Evolutionary conservation across 1,140 invertebrate genomes (phyloP).

Genomic region (Trichoplusia ni): DNA sequence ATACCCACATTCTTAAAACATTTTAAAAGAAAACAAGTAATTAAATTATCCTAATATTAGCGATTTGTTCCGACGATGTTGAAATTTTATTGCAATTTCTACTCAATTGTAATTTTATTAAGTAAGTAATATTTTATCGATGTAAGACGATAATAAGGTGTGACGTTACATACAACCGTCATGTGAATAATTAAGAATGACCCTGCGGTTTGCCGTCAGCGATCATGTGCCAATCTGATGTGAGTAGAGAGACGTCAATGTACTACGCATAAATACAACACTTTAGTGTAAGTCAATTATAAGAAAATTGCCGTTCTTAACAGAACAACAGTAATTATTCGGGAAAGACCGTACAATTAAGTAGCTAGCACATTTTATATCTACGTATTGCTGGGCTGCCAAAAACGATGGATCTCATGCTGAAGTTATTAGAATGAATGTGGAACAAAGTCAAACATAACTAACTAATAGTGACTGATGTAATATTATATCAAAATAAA

Average conservation of each 20-base stretch:
- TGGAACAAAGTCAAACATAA: background rate
- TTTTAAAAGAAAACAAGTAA: background rate
- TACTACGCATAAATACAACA: background rate
- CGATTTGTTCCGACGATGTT: conserved; percentile 10
- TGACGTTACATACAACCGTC: conserved; percentile 3
- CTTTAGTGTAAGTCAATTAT: background rate
- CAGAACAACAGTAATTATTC: no score
- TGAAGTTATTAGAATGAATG: no score
- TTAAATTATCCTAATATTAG: conserved; percentile 18
- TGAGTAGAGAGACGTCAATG: conserved; percentile 14
- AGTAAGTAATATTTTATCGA: conserved; percentile 6
- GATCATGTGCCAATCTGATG: conserved; percentile 4
- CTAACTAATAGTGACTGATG: background rate
- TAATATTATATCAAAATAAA: background rate
- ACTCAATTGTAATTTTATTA: conserved; percentile 15
- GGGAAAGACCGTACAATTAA: no score
- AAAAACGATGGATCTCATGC: no score
- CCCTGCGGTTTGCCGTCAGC: conserved; percentile 1
- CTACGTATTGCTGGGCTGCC: no score
- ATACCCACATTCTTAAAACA: conserved; percentile 20
- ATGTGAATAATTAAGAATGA: conserved; percentile 19
- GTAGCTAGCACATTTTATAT: no score
- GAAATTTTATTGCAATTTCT: conserved; percentile 8
- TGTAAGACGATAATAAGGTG: conserved; percentile 14
- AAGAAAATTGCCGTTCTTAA: no score